These are phyloP conservation scores for Nemapogon koenigi DNA, from an alignment of 2,888 invertebrate genomes.

Conservation along the genomic window DNA sequence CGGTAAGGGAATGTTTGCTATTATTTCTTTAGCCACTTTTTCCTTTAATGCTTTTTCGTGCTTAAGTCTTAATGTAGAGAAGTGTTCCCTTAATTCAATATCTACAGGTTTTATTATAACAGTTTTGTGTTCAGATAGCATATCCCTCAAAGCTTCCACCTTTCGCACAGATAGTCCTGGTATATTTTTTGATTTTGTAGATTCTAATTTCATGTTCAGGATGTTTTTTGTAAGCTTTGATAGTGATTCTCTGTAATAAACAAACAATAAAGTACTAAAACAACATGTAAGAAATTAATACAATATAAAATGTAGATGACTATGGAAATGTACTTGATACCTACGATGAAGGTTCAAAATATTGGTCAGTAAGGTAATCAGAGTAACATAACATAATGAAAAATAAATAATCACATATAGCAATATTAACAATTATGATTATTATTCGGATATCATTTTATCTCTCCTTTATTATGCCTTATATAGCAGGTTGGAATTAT, in stretches of 20 bases:
- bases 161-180: slow-evolving; percentile 55
- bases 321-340: too few relatives aligned
- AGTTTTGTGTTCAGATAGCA: slow-evolving; percentile 57
- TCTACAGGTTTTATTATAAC: slow-evolving; percentile 57
- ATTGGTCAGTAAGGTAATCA: background rate
- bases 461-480: too few relatives aligned
- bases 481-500: too few relatives aligned
- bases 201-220: slow-evolving; percentile 57
- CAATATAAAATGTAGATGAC: too few relatives aligned
- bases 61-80: slow-evolving; percentile 36
- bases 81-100: slow-evolving; percentile 43
- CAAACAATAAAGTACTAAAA: background rate
- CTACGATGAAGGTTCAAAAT: too few relatives aligned
- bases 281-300: background rate
- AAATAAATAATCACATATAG: background rate
- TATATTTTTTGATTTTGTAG: slow-evolving; percentile 34
- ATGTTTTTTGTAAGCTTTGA: slow-evolving; percentile 55
- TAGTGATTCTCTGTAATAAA: slow-evolving; percentile 41
- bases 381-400: background rate
- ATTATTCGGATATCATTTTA: background rate
- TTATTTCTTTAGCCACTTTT: slow-evolving; percentile 16
- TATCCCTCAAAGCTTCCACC: slow-evolving; percentile 51
- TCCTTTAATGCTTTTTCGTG: slow-evolving; percentile 41
- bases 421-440: background rate
- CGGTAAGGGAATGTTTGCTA: too few relatives aligned